phyloP scores from a whole-genome alignment of 2,797 vertebrate species.

The Ctenopoma multispine region DNA sequence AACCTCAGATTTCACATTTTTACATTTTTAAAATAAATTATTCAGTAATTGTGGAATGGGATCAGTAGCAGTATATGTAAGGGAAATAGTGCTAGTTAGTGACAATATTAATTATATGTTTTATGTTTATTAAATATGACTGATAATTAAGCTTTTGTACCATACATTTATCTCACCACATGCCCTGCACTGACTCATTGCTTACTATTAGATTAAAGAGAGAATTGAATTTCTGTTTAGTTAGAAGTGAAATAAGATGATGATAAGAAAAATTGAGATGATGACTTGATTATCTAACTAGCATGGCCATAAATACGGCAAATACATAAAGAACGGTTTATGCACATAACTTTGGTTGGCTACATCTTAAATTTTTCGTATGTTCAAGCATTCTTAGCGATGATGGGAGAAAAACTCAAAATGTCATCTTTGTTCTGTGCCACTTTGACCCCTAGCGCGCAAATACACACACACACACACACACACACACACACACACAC shows the following conservation, averaged over 20 bases:
- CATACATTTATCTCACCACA: too few relatives aligned
- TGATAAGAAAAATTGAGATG: not conserved
- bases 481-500: not conserved
- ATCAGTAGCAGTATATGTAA: not conserved
- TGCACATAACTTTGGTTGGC: not conserved
- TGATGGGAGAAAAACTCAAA: not conserved
- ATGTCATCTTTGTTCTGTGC: constrained; percentile 23
- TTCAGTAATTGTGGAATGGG: constrained; percentile 18
- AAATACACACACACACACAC: constrained; percentile 16
- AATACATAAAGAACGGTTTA: not conserved
- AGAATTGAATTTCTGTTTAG: not conserved
- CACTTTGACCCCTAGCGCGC: constrained; percentile 22
- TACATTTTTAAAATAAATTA: constrained; percentile 26
- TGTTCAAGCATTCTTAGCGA: not conserved
- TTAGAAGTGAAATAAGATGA: not conserved
- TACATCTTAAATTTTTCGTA: not conserved
- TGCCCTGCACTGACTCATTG: too few relatives aligned
- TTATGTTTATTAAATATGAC: not conserved
- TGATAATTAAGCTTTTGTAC: not conserved
- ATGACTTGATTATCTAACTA: not conserved
- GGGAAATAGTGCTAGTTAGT: not conserved
- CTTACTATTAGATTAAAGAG: too few relatives aligned
- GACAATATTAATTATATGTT: not conserved
- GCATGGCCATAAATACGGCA: not conserved
- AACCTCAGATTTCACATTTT: not conserved